Conservation (phyloP, 2,113 vertebrate genomes). For the Tragelaphus buxtoni region DNA sequence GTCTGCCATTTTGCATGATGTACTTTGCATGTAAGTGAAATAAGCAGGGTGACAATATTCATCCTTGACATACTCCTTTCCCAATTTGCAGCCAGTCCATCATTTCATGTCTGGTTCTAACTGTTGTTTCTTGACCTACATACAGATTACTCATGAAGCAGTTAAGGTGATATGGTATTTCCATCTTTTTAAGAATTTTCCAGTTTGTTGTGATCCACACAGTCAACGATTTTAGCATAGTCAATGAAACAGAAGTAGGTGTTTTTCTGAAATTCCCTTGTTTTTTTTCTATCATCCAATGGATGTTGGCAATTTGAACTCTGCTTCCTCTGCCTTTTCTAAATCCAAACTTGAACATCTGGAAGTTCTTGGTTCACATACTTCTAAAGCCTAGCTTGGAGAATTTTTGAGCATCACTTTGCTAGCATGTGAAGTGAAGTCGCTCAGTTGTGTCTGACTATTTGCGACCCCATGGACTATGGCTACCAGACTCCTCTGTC, state of each 20-base stretch:
- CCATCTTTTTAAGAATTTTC: background rate
- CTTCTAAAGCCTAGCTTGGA: background rate
- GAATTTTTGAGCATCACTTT: background rate
- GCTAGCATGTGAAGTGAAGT: background rate
- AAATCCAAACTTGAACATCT: background rate
- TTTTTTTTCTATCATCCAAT: background rate
- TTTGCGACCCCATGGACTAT: background rate
- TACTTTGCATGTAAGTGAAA: background rate
- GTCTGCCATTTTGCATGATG: background rate
- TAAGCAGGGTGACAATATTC: background rate
- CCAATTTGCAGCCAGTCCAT: background rate
- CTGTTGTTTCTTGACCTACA: background rate
- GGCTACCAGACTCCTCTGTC: background rate
- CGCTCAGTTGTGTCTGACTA: rapidly evolving
- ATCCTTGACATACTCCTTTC: background rate
- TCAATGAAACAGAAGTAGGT: background rate
- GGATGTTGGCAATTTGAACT: background rate
- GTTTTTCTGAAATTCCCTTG: background rate
- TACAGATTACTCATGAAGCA: background rate
- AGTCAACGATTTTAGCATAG: background rate
- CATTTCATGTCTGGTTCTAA: background rate
- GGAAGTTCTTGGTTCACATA: background rate
- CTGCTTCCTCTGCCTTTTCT: background rate
- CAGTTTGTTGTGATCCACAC: background rate
- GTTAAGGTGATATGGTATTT: background rate